Conservation (phyloP, 2,113 vertebrate species). For the Stomatorhinus ivindoensis region DNA sequence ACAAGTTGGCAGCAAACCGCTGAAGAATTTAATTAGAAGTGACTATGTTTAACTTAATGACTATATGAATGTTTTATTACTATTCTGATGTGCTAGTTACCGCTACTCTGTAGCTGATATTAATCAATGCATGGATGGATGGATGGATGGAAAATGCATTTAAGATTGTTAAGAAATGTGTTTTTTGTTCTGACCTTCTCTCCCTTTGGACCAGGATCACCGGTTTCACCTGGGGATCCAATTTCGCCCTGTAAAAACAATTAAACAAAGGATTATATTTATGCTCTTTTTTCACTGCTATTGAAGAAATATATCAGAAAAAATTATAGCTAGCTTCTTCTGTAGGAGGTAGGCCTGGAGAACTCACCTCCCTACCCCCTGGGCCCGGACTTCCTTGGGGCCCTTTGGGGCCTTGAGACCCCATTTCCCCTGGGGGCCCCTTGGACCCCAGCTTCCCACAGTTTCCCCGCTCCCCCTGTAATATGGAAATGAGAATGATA, state of each 20-base stretch:
- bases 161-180: background rate
- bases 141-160: background rate
- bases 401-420: conserved; percentile 57
- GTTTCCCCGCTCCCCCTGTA: conserved; percentile 64
- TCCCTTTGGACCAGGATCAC: conserved; percentile 59
- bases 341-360: background rate
- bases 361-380: conserved; percentile 63
- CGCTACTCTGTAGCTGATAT: background rate
- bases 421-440: conserved; percentile 59
- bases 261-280: background rate
- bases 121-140: background rate
- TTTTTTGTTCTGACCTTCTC: conserved; percentile 56
- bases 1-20: background rate
- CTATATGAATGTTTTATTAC: background rate
- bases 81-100: background rate
- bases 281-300: background rate
- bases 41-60: background rate
- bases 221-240: conserved; percentile 57
- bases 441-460: conserved; percentile 52
- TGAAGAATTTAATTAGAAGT: background rate
- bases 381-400: conserved; percentile 50
- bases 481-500: background rate
- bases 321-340: background rate
- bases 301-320: background rate
- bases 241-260: conserved; percentile 51